Conservation (phyloP, 2,113 vertebrate species). For the Ursus arctos region DNA sequence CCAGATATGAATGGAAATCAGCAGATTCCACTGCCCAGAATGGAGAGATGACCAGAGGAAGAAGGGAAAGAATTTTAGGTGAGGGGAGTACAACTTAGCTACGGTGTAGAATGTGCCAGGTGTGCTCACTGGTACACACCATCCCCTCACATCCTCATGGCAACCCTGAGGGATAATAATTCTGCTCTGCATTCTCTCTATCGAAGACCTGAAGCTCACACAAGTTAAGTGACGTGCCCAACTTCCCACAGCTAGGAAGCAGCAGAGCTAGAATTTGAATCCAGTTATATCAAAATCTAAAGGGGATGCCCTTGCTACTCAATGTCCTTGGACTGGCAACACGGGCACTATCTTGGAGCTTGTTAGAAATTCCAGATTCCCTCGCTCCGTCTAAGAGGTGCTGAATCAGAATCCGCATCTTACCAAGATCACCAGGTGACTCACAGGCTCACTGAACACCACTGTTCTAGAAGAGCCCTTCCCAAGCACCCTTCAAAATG, state of each 20-base stretch:
- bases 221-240: background rate
- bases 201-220: background rate
- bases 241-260: too few species aligned
- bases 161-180: background rate
- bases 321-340: background rate
- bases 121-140: background rate
- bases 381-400: background rate
- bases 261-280: background rate
- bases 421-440: background rate
- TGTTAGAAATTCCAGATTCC: background rate
- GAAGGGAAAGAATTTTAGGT: background rate
- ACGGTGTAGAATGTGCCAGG: fast-evolving
- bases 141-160: background rate
- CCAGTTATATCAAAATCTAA: background rate
- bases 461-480: background rate
- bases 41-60: background rate
- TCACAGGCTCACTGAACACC: background rate
- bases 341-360: background rate
- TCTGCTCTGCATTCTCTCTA: background rate
- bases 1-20: background rate
- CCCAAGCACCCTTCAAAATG: background rate
- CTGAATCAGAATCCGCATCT: background rate
- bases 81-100: background rate
- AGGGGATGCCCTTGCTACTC: background rate
- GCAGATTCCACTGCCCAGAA: background rate